phyloP scores from a whole-genome alignment of 2,888 invertebrate species.

The Euclidia mi region DNA sequence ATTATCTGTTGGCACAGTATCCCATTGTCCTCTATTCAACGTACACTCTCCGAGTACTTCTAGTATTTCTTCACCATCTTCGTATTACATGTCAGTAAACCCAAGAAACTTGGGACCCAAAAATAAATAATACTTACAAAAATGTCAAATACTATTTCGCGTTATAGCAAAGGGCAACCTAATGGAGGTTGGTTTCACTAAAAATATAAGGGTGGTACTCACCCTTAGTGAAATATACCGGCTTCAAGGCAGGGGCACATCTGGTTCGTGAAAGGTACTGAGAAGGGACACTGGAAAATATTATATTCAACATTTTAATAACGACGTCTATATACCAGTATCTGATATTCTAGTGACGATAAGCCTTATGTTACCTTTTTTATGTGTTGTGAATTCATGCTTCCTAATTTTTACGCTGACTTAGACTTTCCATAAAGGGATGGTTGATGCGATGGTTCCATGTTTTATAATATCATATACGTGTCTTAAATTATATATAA shows the following conservation, averaged over 20 bases:
- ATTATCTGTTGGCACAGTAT: slow-evolving; percentile 5
- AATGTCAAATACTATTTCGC: slow-evolving; percentile 49
- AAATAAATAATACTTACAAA: slow-evolving; percentile 55
- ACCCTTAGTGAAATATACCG: slow-evolving; percentile 44
- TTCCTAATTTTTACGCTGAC: slow-evolving; percentile 3
- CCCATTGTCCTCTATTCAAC: slow-evolving; percentile 18
- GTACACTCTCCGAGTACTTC: slow-evolving; percentile 14
- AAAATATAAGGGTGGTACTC: slow-evolving; percentile 44
- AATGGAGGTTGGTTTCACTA: slow-evolving; percentile 54
- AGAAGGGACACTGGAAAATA: slow-evolving; percentile 43
- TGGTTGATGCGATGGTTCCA: neutral
- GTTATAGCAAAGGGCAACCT: slow-evolving; percentile 39
- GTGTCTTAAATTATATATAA: no score
- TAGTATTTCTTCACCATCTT: slow-evolving; percentile 35
- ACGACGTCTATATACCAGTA: no score
- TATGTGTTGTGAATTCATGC: slow-evolving; percentile 15
- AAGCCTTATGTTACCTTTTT: slow-evolving; percentile 45
- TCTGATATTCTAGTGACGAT: slow-evolving; percentile 58
- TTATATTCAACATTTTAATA: slow-evolving; percentile 65
- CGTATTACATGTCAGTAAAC: slow-evolving; percentile 30
- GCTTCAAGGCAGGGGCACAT: slow-evolving; percentile 49
- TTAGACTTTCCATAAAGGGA: neutral
- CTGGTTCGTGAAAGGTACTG: slow-evolving; percentile 50
- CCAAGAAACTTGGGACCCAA: slow-evolving; percentile 37
- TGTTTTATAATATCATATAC: neutral